Evolutionary conservation across 2,113 vertebrate genomes (phyloP).

Genomic region (Nipponia nippon): DNA sequence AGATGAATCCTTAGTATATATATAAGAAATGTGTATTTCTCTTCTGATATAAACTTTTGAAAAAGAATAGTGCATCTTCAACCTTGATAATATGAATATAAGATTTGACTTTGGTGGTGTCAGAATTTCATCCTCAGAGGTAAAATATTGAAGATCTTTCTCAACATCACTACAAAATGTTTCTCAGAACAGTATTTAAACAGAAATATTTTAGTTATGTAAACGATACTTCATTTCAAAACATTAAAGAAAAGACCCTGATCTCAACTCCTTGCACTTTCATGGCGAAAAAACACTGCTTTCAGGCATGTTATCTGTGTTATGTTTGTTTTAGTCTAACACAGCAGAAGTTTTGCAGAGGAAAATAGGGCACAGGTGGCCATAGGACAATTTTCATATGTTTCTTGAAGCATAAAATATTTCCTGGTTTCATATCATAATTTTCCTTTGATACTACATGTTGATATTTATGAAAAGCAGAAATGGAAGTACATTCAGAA

Average conservation of each 20-base stretch:
- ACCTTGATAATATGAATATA: not conserved
- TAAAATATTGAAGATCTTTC: not conserved
- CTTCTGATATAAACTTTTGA: not conserved
- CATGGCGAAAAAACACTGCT: not conserved
- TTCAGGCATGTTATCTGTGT: not conserved
- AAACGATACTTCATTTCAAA: not conserved
- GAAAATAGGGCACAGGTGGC: not conserved
- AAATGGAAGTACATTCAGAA: not conserved
- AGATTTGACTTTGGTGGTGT: not conserved
- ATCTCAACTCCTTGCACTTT: not conserved
- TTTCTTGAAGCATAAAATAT: not conserved
- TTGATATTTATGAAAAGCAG: not conserved
- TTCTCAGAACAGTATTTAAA: not conserved
- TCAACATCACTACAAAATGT: not conserved
- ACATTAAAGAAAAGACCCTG: not conserved
- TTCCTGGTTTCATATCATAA: not conserved
- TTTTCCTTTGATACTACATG: not conserved
- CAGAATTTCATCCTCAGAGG: not conserved
- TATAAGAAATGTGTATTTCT: not conserved
- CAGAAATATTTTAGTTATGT: slow-evolving; percentile 18
- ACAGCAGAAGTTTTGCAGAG: not conserved
- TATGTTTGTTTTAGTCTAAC: not conserved
- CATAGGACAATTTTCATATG: not conserved
- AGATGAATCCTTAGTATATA: not conserved
- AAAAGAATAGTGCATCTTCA: not conserved